A percentile compares a stretch with the other conserved stretches of the same genome.
Evolutionary conservation across 1,140 invertebrate genomes (phyloP).

Genomic region (honey bee (Apis mellifera)): Amel_HAv3.1 CM009945.2:6049001-6049500

Average conservation of each 20-base stretch:
- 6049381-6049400: background rate
- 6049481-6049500: too few relatives aligned
- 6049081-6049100: slow-evolving; percentile 70
- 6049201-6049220: too few relatives aligned
- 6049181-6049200: background rate
- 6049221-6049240: slow-evolving; percentile 41
- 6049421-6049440: too few relatives aligned
- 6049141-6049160: slow-evolving; percentile 10
- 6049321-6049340: slow-evolving; percentile 15
- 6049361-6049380: slow-evolving; percentile 24
- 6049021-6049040: background rate
- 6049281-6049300: slow-evolving; percentile 36
- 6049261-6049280: slow-evolving; percentile 53
- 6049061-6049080: slow-evolving; percentile 71
- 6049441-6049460: too few relatives aligned
- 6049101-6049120: slow-evolving; percentile 72
- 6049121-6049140: slow-evolving; percentile 28
- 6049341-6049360: slow-evolving; percentile 26
- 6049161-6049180: slow-evolving; percentile 6
- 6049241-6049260: slow-evolving; percentile 44
- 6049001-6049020: background rate
- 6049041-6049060: slow-evolving; percentile 50
- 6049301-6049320: background rate
- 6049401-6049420: too few relatives aligned
- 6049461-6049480: too few relatives aligned